These are phyloP conservation scores for Notospermus geniculatus DNA, from an alignment of 1,140 invertebrate species.

Conservation along the genomic window DNA sequence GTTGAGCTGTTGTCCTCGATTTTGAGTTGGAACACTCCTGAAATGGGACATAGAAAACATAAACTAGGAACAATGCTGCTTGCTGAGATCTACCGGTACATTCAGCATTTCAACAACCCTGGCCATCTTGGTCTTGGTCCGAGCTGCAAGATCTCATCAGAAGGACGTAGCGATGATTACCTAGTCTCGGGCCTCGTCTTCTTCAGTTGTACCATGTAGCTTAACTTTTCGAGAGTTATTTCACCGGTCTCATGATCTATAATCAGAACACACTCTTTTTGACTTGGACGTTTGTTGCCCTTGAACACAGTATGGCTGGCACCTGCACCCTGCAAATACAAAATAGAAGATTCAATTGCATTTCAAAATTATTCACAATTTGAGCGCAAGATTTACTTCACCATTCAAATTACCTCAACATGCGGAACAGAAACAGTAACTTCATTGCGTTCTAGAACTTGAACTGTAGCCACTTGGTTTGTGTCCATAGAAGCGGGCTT, in stretches of 20 bases:
- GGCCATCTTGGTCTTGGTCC: too few species aligned
- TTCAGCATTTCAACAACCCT: too few species aligned
- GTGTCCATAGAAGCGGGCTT: constrained; percentile 94
- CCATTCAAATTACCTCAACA: constrained; percentile 67
- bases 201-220: constrained; percentile 88
- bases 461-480: constrained; percentile 82
- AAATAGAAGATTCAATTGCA: too few species aligned
- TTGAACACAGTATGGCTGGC: constrained; percentile 89
- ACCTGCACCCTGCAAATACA: constrained; percentile 70
- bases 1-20: constrained; percentile 12
- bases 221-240: constrained; percentile 86
- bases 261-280: constrained; percentile 91
- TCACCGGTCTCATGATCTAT: constrained; percentile 88
- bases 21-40: constrained; percentile 12
- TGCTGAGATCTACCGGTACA: too few species aligned
- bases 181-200: too few species aligned
- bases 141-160: too few species aligned
- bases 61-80: too few species aligned
- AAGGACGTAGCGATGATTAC: too few species aligned
- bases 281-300: constrained; percentile 83
- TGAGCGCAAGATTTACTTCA: too few species aligned
- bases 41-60: too few species aligned
- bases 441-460: constrained; percentile 83
- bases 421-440: constrained; percentile 88
- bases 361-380: too few species aligned